Evolutionary conservation across 2,888 invertebrate genomes (phyloP), one percentile per base, ranked within the genome.

Genomic region (Epistrophe grossulariae): DNA sequence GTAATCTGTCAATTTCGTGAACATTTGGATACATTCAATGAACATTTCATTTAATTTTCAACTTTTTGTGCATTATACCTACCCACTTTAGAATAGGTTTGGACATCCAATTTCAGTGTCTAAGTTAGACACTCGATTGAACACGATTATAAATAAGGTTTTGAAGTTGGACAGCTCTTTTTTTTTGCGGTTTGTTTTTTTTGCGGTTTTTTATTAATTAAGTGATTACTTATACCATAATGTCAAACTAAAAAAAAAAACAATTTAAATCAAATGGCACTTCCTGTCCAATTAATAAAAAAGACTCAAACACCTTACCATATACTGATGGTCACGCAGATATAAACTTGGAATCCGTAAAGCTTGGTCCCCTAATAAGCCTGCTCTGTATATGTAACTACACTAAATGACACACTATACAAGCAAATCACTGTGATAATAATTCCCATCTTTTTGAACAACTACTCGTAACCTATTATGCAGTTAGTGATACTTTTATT

Each of bases 361-460:
- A n/a, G n/a, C 13, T 19, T 6, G 31, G 13, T 19, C 17, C 5
- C 15, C 15, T 50, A 50, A 50, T 19, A 50, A 68, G 19, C 35
- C 17, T 68, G 8, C 10, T 24, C 24, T 3, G 3, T 24, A 24
- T 24, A n/a, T n/a, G n/a, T n/a, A 24, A 35, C 35, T 31, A 31
- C 31, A 31, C 28, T 17, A 35, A 48, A 31, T 31, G 31, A 8
- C 38, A 19, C 15, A 17, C 50, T 35, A 38, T 62, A 48, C 68
- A 70, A 52, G 68, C 74, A 52, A 81, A 55, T 81, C 62, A n/a
- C 68, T 68, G 60, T 38, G 11, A 60, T 70, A 77, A 70, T 48
- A 38, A 19, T 50, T 45, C 52, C 38, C 52, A 82, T 82, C 72
- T 82, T 72, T 31, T 3, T 38, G 40, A 64, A 43, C 15, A 17